Evolutionary conservation across 2,113 vertebrate species (phyloP).

Genomic region (Acanthochromis polyacanthus): DNA sequence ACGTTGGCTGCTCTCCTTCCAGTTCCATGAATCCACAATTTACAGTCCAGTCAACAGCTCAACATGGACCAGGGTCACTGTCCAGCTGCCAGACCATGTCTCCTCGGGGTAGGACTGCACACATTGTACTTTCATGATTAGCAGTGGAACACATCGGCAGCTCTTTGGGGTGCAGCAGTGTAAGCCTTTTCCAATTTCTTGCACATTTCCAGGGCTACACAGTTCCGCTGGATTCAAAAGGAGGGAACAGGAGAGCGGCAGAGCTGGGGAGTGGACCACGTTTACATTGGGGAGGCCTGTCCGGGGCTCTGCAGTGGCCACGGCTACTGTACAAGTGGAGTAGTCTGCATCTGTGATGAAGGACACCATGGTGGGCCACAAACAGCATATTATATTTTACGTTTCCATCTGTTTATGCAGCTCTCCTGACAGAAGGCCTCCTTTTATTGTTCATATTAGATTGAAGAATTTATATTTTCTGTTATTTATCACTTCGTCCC

Average conservation of each 20-base stretch:
- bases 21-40: slow-evolving; percentile 97
- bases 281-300: slow-evolving; percentile 96
- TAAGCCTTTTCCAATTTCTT: not conserved
- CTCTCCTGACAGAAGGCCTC: not conserved
- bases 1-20: slow-evolving; percentile 97
- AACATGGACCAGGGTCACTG: slow-evolving; percentile 93
- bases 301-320: slow-evolving; percentile 95
- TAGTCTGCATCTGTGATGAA: slow-evolving; percentile 96
- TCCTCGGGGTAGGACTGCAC: slow-evolving; percentile 89
- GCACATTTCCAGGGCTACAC: slow-evolving; percentile 89
- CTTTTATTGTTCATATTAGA: not conserved
- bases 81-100: slow-evolving; percentile 96
- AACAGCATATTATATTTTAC: not conserved
- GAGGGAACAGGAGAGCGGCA: slow-evolving; percentile 93
- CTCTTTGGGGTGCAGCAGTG: not conserved
- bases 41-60: slow-evolving; percentile 97
- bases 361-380: slow-evolving; percentile 90
- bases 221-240: slow-evolving; percentile 98
- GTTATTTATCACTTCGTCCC: not conserved
- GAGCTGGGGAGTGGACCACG: slow-evolving; percentile 96
- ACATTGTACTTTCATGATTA: not conserved
- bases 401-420: not conserved
- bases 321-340: slow-evolving; percentile 93
- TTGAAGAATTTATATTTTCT: not conserved
- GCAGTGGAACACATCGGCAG: not conserved